phyloP scores from a whole-genome alignment of 2,888 invertebrate species.

The Empis livida region DNA sequence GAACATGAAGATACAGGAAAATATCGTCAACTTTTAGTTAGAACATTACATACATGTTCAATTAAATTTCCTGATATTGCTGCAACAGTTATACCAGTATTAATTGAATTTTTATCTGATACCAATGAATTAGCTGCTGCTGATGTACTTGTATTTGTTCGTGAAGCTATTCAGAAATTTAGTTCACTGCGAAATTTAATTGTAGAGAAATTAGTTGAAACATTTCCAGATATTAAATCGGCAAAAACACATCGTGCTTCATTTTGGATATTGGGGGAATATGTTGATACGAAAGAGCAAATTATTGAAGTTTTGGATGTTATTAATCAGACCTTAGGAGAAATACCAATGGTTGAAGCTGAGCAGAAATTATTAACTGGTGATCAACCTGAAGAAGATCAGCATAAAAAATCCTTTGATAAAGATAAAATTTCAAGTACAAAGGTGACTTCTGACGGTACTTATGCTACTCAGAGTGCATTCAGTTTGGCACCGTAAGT shows the following conservation, averaged over 20 bases:
- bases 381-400: slow-evolving; percentile 43
- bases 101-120: slow-evolving; percentile 86
- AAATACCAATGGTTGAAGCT: slow-evolving; percentile 47
- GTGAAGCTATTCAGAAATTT: slow-evolving; percentile 93
- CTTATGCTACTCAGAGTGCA: slow-evolving; percentile 96
- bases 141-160: slow-evolving; percentile 88
- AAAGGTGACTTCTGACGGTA: slow-evolving; percentile 92
- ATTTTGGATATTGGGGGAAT: slow-evolving; percentile 96
- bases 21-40: slow-evolving; percentile 88
- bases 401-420: slow-evolving; percentile 22
- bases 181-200: slow-evolving; percentile 67
- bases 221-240: slow-evolving; percentile 76
- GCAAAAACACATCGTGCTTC: slow-evolving; percentile 87
- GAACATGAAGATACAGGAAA: slow-evolving; percentile 93
- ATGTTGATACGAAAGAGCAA: slow-evolving; percentile 64
- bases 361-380: slow-evolving; percentile 63
- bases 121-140: slow-evolving; percentile 80
- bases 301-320: slow-evolving; percentile 68
- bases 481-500: slow-evolving; percentile 71
- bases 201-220: slow-evolving; percentile 60
- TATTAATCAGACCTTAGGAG: slow-evolving; percentile 61
- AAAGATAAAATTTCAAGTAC: slow-evolving; percentile 26
- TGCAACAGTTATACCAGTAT: slow-evolving; percentile 80
- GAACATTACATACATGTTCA: slow-evolving; percentile 86
- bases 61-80: slow-evolving; percentile 96